Conservation (phyloP, 2,797 vertebrate genomes). For the Coilia nasus region DNA sequence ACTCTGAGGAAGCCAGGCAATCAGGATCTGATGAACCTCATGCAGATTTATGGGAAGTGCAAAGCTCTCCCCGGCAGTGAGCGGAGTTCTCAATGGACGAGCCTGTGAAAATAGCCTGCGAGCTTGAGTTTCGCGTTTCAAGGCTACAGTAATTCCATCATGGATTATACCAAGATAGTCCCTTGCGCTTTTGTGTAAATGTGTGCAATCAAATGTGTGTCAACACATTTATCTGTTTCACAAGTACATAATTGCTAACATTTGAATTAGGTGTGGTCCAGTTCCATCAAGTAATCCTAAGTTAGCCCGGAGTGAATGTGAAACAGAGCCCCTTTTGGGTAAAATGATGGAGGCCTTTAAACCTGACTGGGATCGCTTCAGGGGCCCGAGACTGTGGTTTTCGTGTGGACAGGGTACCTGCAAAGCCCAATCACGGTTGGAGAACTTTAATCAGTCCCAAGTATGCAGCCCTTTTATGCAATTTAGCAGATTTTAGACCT, state of each 20-base stretch:
- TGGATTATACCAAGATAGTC: not conserved
- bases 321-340: not conserved
- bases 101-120: not conserved
- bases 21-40: not conserved
- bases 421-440: not conserved
- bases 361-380: not conserved
- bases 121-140: not conserved
- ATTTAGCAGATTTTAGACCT: not conserved
- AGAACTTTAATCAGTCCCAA: not conserved
- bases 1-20: not conserved
- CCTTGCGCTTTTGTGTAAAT: not conserved
- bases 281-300: not conserved
- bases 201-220: not conserved
- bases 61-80: not conserved
- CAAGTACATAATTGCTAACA: not conserved
- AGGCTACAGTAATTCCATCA: not conserved
- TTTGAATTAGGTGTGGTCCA: conserved; percentile 13
- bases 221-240: conserved; percentile 10
- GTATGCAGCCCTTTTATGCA: not conserved
- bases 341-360: not conserved
- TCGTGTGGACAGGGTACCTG: not conserved
- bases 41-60: not conserved
- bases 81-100: not conserved
- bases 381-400: not conserved
- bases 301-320: too few species aligned